phyloP scores from a whole-genome alignment of 2,888 invertebrate species.

The Sminthurides aquaticus region DNA sequence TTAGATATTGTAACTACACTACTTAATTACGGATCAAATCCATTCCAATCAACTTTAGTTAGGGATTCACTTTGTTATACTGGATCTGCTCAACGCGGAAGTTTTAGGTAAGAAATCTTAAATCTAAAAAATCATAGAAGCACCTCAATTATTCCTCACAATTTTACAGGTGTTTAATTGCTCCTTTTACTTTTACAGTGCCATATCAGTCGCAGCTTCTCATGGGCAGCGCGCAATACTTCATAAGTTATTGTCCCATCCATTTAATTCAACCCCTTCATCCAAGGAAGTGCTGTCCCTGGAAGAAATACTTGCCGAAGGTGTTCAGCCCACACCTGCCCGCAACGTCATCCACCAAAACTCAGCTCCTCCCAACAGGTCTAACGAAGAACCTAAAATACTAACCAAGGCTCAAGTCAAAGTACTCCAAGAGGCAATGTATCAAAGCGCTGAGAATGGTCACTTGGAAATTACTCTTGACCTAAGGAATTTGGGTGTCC shows the following conservation, averaged over 20 bases:
- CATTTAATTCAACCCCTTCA: constrained; percentile 54
- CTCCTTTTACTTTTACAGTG: too few relatives aligned
- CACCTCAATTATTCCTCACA: too few relatives aligned
- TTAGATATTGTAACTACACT: constrained; percentile 71
- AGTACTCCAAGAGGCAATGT: constrained; percentile 85
- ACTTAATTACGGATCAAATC: constrained; percentile 76
- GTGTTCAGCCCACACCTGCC: constrained; percentile 49
- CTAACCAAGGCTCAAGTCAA: constrained; percentile 75
- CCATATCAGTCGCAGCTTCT: constrained; percentile 80
- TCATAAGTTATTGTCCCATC: constrained; percentile 68
- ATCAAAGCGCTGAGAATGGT: constrained; percentile 85
- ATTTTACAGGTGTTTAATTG: too few relatives aligned
- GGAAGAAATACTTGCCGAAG: constrained; percentile 85
- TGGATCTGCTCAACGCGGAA: constrained; percentile 75
- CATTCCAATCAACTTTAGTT: constrained; percentile 74
- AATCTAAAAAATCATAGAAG: too few relatives aligned
- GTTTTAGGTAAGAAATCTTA: constrained; percentile 58
- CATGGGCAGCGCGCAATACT: constrained; percentile 75
- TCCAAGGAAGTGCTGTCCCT: constrained; percentile 70
- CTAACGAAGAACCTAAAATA: constrained; percentile 46
- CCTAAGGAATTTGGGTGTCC: constrained; percentile 72
- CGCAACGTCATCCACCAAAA: constrained; percentile 39
- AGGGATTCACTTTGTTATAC: constrained; percentile 79
- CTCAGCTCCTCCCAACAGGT: constrained; percentile 6
- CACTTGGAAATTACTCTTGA: constrained; percentile 86